Conservation (phyloP, 2,113 vertebrate genomes). For the Scomber colias region DNA sequence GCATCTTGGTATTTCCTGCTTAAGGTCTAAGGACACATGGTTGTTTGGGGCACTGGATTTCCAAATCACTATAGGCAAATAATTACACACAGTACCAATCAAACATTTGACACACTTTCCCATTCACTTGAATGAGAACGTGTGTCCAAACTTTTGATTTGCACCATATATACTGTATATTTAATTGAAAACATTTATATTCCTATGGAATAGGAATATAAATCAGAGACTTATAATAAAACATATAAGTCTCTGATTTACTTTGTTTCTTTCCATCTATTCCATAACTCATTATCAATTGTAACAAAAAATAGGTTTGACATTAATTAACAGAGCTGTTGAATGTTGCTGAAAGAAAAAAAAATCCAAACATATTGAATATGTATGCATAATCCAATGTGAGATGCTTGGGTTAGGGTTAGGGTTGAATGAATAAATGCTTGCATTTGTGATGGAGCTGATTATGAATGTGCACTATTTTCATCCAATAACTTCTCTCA, state of each 20-base stretch:
- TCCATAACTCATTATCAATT: not conserved
- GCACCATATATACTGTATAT: not conserved
- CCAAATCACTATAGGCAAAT: not conserved
- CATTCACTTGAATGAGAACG: too few species aligned
- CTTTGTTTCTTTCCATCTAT: not conserved
- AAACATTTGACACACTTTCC: too few species aligned
- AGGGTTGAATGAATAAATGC: not conserved
- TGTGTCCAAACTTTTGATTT: too few species aligned
- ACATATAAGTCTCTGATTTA: not conserved
- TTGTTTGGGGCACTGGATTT: conserved; percentile 21
- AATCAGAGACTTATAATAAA: too few species aligned
- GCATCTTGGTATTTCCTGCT: not conserved
- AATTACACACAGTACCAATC: not conserved
- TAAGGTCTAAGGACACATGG: conserved; percentile 1
- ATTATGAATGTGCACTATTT: too few species aligned
- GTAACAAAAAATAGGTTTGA: not conserved
- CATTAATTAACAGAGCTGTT: not conserved
- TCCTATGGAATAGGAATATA: not conserved
- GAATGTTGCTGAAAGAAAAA: not conserved
- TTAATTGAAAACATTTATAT: not conserved
- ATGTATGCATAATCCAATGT: conserved; percentile 3
- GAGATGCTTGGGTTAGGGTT: conserved; percentile 3
- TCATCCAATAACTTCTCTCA: too few species aligned
- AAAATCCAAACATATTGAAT: not conserved
- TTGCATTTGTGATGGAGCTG: not conserved